Conservation (phyloP, 1,140 invertebrate genomes). For the Nixonia krombeini region DNA sequence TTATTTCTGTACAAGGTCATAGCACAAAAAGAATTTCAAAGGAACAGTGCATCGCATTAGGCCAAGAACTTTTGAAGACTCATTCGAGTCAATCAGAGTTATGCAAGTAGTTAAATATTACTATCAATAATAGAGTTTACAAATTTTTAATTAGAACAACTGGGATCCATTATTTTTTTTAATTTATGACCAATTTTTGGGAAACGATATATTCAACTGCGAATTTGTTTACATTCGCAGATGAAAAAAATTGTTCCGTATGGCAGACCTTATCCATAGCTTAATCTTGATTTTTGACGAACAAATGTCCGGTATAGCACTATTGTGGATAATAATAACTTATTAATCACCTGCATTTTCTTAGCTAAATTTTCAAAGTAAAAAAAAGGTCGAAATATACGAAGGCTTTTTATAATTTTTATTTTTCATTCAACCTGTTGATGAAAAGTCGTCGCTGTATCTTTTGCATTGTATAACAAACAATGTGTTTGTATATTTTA, state of each 20-base stretch:
- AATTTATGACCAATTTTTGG: too few relatives aligned
- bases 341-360: slow-evolving; percentile 22
- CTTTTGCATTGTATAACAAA: slow-evolving; percentile 68
- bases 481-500: slow-evolving; percentile 59
- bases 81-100: too few relatives aligned
- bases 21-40: too few relatives aligned
- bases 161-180: too few relatives aligned
- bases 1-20: too few relatives aligned
- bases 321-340: slow-evolving; percentile 40
- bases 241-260: slow-evolving; percentile 61
- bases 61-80: too few relatives aligned
- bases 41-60: too few relatives aligned
- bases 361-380: slow-evolving; percentile 36
- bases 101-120: too few relatives aligned
- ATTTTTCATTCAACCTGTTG: slow-evolving; percentile 67
- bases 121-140: too few relatives aligned
- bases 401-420: slow-evolving; percentile 67
- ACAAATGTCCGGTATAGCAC: slow-evolving; percentile 49
- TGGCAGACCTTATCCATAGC: slow-evolving; percentile 48
- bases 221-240: slow-evolving; percentile 11
- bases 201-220: too few relatives aligned
- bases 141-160: too few relatives aligned
- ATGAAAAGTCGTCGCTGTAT: slow-evolving; percentile 65
- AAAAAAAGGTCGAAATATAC: slow-evolving; percentile 62
- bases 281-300: slow-evolving; percentile 46